Evolutionary conservation across 2,888 invertebrate genomes (phyloP).

Genomic region (Drosophila cognata): DNA sequence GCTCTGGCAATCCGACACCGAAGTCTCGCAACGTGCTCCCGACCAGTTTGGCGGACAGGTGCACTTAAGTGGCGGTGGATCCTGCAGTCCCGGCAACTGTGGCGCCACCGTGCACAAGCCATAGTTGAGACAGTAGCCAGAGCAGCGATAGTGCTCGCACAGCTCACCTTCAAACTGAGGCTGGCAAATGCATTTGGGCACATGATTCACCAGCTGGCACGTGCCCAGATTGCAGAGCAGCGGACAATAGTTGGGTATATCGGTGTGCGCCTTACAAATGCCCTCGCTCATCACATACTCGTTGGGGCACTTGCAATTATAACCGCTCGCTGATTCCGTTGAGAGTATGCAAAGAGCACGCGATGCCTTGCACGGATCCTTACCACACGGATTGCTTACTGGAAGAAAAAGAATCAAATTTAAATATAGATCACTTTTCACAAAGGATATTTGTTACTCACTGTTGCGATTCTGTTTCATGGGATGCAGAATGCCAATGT

Average conservation of each 20-base stretch:
- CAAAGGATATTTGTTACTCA: constrained; percentile 63
- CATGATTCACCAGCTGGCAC: constrained; percentile 86
- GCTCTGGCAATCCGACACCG: constrained; percentile 86
- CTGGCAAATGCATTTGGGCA: constrained; percentile 88
- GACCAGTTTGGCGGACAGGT: constrained; percentile 88
- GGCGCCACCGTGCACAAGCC: constrained; percentile 86
- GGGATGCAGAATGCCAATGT: constrained; percentile 89
- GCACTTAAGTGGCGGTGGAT: constrained; percentile 85
- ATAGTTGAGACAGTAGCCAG: constrained; percentile 88
- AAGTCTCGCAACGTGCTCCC: constrained; percentile 88
- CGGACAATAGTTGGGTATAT: constrained; percentile 85
- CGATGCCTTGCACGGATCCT: constrained; percentile 86
- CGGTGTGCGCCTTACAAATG: constrained; percentile 80
- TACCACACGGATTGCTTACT: constrained; percentile 87
- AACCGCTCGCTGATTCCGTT: constrained; percentile 83
- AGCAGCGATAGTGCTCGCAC: constrained; percentile 90
- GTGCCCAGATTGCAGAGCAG: constrained; percentile 88
- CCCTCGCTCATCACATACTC: constrained; percentile 84
- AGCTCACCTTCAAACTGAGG: constrained; percentile 88
- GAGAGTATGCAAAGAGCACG: constrained; percentile 88
- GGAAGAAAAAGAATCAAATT: background rate
- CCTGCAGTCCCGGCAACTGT: constrained; percentile 75
- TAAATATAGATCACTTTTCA: background rate
- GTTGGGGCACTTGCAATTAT: constrained; percentile 87
- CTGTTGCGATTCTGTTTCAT: constrained; percentile 87